Evolutionary conservation across 2,888 invertebrate genomes (phyloP).

Genomic region (Hermaeophaga mercurialis): DNA sequence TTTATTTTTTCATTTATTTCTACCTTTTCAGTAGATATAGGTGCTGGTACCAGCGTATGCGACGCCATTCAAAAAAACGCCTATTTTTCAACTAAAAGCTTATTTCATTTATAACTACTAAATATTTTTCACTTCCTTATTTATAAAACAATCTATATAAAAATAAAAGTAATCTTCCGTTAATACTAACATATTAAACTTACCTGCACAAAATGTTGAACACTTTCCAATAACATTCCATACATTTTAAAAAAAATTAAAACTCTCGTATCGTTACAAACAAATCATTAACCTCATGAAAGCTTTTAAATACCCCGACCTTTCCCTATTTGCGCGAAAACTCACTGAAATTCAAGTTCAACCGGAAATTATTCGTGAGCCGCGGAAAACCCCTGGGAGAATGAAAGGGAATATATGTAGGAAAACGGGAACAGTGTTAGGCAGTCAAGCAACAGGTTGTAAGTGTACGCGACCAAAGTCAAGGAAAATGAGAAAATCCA

Average conservation of each 20-base stretch:
- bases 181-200: too few species aligned
- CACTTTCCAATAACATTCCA: constrained; percentile 69
- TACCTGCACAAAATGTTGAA: constrained; percentile 67
- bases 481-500: constrained; percentile 2
- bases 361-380: neutral
- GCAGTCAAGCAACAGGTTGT: constrained; percentile 4
- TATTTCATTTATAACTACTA: too few species aligned
- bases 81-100: too few species aligned
- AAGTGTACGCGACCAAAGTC: neutral
- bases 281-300: neutral
- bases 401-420: neutral
- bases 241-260: constrained; percentile 58
- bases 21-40: too few species aligned
- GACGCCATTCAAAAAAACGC: too few species aligned
- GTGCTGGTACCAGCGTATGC: too few species aligned
- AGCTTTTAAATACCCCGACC: neutral
- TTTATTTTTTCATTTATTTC: too few species aligned
- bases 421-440: neutral
- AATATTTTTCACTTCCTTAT: too few species aligned
- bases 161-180: too few species aligned
- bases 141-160: too few species aligned
- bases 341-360: neutral
- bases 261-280: neutral
- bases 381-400: neutral
- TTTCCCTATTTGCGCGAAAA: neutral